phyloP scores from a whole-genome alignment of 2,113 vertebrate species.

The Phaethon lepturus region DNA sequence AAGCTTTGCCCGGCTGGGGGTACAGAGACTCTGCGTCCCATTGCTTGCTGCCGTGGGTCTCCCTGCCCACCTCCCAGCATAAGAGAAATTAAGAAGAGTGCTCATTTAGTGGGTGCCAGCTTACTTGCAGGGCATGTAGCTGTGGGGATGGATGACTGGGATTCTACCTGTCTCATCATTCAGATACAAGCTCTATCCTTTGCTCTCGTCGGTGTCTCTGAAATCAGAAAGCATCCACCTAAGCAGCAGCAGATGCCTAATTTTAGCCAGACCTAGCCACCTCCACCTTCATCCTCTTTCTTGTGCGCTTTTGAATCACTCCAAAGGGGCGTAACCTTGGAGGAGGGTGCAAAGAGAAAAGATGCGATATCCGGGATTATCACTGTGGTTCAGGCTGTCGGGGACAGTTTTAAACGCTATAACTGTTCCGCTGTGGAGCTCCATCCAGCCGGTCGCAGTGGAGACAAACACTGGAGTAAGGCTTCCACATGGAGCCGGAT shows the following conservation, averaged over 20 bases:
- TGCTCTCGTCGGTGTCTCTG: background rate
- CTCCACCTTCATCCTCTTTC: background rate
- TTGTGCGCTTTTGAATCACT: background rate
- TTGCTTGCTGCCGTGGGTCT: background rate
- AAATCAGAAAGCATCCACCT: background rate
- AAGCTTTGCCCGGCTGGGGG: background rate
- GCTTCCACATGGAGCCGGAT: background rate
- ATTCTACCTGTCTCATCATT: background rate
- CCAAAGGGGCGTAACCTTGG: background rate
- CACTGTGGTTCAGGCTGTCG: fast-evolving
- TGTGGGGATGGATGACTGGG: background rate
- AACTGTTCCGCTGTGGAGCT: background rate
- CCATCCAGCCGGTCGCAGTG: background rate
- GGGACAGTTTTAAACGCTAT: background rate
- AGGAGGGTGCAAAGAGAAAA: background rate
- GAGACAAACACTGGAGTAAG: background rate
- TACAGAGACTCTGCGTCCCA: fast-evolving
- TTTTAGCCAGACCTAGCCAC: background rate
- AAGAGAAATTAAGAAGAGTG: background rate
- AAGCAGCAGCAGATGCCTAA: background rate
- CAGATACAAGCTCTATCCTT: background rate
- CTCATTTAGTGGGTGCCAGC: background rate
- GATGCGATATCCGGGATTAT: background rate
- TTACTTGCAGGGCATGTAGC: background rate
- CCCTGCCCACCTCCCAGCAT: background rate